A percentile compares a stretch with the other conserved stretches of the same genome.
phyloP scores from a whole-genome alignment of 2,797 vertebrate species.

The Pyrocephalus nanus region DNA sequence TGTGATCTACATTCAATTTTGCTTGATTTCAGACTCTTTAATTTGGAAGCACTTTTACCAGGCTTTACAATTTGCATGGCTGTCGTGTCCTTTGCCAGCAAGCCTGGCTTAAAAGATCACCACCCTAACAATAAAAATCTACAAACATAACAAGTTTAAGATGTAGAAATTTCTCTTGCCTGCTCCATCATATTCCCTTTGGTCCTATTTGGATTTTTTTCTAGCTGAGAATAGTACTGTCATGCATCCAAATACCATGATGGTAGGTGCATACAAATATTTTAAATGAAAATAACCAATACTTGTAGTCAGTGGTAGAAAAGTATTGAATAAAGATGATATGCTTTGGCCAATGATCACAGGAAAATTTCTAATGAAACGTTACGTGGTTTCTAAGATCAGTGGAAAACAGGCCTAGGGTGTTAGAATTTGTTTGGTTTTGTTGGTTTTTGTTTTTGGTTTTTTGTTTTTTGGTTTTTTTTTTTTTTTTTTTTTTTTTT shows the following conservation, averaged over 20 bases:
- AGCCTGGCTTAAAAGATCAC: background rate
- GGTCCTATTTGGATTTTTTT: conserved; percentile 26
- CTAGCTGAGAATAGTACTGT: conserved; percentile 4
- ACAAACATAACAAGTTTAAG: background rate
- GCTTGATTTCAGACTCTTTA: background rate
- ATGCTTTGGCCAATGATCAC: background rate
- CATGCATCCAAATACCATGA: conserved; percentile 6
- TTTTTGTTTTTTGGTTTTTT: no score
- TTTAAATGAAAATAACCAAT: conserved; percentile 19
- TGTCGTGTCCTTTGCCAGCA: background rate
- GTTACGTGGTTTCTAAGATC: background rate
- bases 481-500: no score
- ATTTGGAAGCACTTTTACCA: background rate
- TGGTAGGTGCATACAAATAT: background rate
- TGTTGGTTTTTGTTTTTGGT: no score
- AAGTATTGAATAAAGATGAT: background rate
- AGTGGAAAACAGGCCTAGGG: background rate
- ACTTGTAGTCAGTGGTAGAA: background rate
- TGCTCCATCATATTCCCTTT: background rate
- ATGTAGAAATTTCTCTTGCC: background rate
- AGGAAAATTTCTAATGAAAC: background rate
- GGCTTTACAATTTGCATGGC: background rate
- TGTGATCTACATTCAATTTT: background rate
- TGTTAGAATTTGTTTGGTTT: background rate
- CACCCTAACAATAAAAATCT: background rate